Base-by-base conservation (phyloP, 2,797 vertebrate species). In the Poeciliopsis infans region DNA sequence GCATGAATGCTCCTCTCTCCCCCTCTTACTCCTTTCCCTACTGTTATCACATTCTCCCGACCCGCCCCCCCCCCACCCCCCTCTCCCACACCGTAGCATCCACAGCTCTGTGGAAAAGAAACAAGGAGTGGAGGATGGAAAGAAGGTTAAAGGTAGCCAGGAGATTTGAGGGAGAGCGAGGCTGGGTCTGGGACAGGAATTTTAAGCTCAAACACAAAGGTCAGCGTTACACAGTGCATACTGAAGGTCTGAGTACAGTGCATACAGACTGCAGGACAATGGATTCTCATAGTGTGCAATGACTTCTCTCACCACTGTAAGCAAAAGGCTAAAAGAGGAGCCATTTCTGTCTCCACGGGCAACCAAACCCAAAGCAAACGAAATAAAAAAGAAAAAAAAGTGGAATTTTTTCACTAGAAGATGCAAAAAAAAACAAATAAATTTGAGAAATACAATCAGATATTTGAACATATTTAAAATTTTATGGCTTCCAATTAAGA, bases 1-100 rank as follows among this genome's bases (percentile, higher is more conserved):
- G 93, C 93, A 90, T 94, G 92, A 78, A 36, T 91, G 87, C 90
- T 86, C 43, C 43, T 0, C 81, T 66, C 59, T 0, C 78, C 61
- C 55, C 45, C n/a, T 68, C 57, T 12, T 66, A n/a, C 36, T 46
- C 74, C 71, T 76, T 53, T 80, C 72, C 84, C 86, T 85, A 81
- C 89, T 82, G 82, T 87, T 88, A 80, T 83, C 85, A 75, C 84
- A 69, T 77, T 78, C 66, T 80, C 78, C 2, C 1, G 31, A 31
- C 31, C 31, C 31, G 31, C 31, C 31, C 31, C 31, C 31, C n/a
- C n/a, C n/a, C n/a, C n/a, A n/a, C 23, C 28, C 7, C 7, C 64
- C 4, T 80, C 84, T 66, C 75, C 76, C 5, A 64, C 88, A 90
- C 80, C 88, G 88, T 84, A 92, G 86, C 81, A 92, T 89, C 81